These are phyloP conservation scores for Epinotia brunnichana DNA, from an alignment of 2,888 invertebrate species.

Conservation along the genomic window DNA sequence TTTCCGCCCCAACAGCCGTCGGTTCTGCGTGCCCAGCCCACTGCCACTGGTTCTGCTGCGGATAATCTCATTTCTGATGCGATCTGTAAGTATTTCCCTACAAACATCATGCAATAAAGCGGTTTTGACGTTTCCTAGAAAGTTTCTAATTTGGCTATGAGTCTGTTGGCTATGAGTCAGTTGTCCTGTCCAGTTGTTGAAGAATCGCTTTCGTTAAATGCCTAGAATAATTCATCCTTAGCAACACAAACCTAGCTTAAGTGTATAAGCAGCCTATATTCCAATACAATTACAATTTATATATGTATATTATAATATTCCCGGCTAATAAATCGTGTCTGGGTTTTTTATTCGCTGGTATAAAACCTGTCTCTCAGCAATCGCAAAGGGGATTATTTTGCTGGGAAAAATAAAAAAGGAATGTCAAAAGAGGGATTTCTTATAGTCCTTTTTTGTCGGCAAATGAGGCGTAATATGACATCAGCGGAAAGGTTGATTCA, in stretches of 20 bases:
- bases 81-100: no score
- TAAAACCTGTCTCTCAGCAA: slow-evolving; percentile 31
- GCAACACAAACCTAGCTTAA: not conserved
- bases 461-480: slow-evolving; percentile 70
- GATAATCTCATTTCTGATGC: no score
- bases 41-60: no score
- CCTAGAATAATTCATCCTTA: not conserved
- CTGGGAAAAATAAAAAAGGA: slow-evolving; percentile 61
- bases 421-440: slow-evolving; percentile 66
- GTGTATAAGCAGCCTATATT: not conserved
- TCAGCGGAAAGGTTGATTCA: slow-evolving; percentile 47
- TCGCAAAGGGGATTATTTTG: slow-evolving; percentile 41
- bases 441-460: slow-evolving; percentile 58
- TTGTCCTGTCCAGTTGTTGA: no score
- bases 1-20: no score
- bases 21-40: no score
- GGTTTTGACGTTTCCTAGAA: no score
- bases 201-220: no score
- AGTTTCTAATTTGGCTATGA: no score
- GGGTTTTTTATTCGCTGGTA: slow-evolving; percentile 21
- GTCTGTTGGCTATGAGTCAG: no score
- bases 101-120: no score
- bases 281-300: no score
- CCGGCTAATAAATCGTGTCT: not conserved
- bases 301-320: not conserved